Percentiles rank a stretch among this genome's conserved stretches.
These are phyloP conservation scores for Brachyistius frenatus DNA, from an alignment of 2,113 vertebrate species.

Conservation along the genomic window DNA sequence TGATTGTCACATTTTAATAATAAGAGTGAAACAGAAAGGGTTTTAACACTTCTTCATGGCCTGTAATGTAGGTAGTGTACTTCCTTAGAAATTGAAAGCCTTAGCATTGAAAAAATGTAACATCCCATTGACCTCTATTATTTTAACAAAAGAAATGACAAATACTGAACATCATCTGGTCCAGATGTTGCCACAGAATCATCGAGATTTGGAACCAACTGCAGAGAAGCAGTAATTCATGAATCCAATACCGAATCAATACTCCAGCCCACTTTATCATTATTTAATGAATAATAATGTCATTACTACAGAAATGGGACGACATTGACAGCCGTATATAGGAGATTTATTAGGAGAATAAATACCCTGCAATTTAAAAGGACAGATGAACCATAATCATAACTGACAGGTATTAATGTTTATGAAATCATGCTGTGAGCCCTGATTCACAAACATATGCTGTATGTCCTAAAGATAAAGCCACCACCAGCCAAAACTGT, in stretches of 20 bases:
- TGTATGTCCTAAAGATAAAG: conserved; percentile 33
- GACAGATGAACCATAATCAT: conserved; percentile 29
- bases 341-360: neutral
- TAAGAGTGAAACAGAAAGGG: no score
- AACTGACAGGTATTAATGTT: conserved; percentile 50
- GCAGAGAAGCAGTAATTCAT: neutral
- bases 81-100: no score
- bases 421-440: conserved; percentile 27
- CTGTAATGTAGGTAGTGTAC: no score
- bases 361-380: conserved; percentile 16
- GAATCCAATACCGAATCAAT: conserved; percentile 9
- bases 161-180: neutral
- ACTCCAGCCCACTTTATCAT: neutral
- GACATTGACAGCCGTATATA: conserved; percentile 5
- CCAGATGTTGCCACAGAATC: conserved; percentile 11
- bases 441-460: conserved; percentile 47
- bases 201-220: neutral
- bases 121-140: neutral
- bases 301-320: conserved; percentile 10
- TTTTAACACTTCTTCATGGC: no score
- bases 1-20: no score
- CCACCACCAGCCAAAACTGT: conserved; percentile 5
- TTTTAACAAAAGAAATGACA: neutral
- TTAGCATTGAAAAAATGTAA: no score
- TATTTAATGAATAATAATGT: neutral